Evolutionary conservation across 2,797 vertebrate species (phyloP), one percentile per base, ranked within the genome.

Genomic region (Sebastes nivosus): DNA sequence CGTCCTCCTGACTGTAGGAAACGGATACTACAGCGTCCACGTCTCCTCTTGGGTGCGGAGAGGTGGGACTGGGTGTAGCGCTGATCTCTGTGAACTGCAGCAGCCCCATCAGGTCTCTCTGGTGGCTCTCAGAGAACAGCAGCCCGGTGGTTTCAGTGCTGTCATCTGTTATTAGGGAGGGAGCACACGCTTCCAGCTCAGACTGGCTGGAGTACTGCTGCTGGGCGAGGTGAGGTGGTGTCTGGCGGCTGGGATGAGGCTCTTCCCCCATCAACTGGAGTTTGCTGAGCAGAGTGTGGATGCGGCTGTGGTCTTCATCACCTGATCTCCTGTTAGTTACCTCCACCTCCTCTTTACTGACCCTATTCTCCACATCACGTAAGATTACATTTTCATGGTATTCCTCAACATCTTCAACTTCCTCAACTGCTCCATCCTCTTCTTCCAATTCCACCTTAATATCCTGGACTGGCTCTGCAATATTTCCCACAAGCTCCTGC

Each of bases 61-160:
- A 82, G 66, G 80, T 22, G 7, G 78, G 86, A 14, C 1, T 25
- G 20, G 75, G 67, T 4, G 86, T 52, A 0, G 89, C 14, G 2
- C 85, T 46, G 16, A 93, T 86, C 27, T 93, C 95, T 14, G 97
- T 96, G 0, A 87, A 94, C 79, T 93, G 93, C 83, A 99, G 92
- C 54, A 99, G 95, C 29, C 92, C 96, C 52, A 91, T 90, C 75
- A 98, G 73, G 78, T 97, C 97, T n/a, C 94, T 95, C 4, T 96
- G 94, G 78, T 95, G 95, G 0, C 92, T 93, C 67, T 98, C 96
- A 0, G 96, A 95, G 0, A 97, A 97, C 36, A 98, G 94, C 71
- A 99, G 93, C 4, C 97, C 97, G 0, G 95, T 93, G 46, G 84
- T 90, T 80, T 92, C 86, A 27, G 67, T 50, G 30, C 63, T 74